Evolutionary conservation across 2,888 invertebrate species (phyloP).

Genomic region (Hoplodrina ambigua): DNA sequence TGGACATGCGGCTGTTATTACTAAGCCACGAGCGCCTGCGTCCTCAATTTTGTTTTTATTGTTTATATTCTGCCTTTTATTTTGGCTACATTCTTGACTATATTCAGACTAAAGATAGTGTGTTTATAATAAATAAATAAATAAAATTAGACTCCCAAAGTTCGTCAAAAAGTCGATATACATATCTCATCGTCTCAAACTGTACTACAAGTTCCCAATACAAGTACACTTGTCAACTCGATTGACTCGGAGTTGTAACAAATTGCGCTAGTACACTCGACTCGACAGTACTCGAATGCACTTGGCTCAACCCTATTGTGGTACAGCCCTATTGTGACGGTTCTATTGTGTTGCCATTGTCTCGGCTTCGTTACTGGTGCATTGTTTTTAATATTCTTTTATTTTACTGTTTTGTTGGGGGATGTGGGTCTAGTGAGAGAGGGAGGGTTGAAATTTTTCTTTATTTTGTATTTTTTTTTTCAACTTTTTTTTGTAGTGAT

Average conservation of each 20-base stretch:
- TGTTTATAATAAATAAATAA: too few relatives aligned
- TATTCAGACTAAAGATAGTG: too few relatives aligned
- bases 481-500: too few relatives aligned
- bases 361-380: conserved; percentile 65
- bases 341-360: conserved; percentile 61
- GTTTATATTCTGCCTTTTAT: too few relatives aligned
- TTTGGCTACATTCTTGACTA: too few relatives aligned
- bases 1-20: too few relatives aligned
- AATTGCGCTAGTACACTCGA: conserved; percentile 62
- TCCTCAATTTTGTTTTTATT: too few relatives aligned
- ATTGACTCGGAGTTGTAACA: conserved; percentile 58
- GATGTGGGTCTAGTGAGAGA: conserved; percentile 32
- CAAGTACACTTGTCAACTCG: conserved; percentile 40
- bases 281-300: conserved; percentile 55
- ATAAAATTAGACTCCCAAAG: too few relatives aligned
- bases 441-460: conserved; percentile 1
- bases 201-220: conserved; percentile 15
- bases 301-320: conserved; percentile 57
- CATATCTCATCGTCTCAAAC: neutral
- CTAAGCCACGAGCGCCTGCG: too few relatives aligned
- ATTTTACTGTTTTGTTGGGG: conserved; percentile 57
- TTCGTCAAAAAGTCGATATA: too few relatives aligned
- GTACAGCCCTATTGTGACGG: conserved; percentile 50
- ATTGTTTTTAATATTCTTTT: conserved; percentile 70
- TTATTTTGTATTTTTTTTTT: neutral